Evolutionary conservation across 2,888 invertebrate species (phyloP), one percentile per base, ranked within the genome.

Genomic region (Lithophane semibrunnea): DNA sequence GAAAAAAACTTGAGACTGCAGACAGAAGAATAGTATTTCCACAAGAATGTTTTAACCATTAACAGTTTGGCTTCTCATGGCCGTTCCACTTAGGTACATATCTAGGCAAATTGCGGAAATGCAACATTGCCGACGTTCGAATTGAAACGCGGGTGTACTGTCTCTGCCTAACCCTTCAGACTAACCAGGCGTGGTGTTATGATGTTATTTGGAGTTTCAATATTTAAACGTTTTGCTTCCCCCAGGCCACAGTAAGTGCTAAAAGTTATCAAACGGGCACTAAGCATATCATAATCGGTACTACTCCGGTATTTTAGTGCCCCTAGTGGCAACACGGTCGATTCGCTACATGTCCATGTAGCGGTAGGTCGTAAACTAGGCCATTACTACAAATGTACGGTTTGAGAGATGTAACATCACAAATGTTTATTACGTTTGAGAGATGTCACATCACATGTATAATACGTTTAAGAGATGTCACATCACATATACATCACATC

Each of bases 251-350:
- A 52, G 37, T 2, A 63, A 29, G 60, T 65, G 5, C 18, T 68
- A 24, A 37, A 63, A 47, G 54, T 69, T 79, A 54, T 65, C 12
- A 60, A 60, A 60, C 44, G 72, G 24, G 16, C 61, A 67, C n/a
- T 68, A 58, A 68, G 72, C 67, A 64, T 61, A 71, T 81, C 13
- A 77, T 72, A 68, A 76, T 47, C n/a, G 54, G 54, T 60, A 58
- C 58, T 49, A 72, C 24, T 61, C 24, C 49, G 37, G 52, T 68
- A 71, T n/a, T 68, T 42, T 49, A 69, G 68, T 60, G 63, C 42
- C 63, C n/a, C 58, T 42, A 24, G 77, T 49, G 71, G n/a, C 81
- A 24, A 52, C 49, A 21, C 52, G 29, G 56, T 47, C 60, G 60
- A 54, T 24, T 63, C 24, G 56, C 58, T 49, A 24, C 21, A 61